Base-by-base conservation (phyloP, 2,113 vertebrate genomes). In the Deroptyus accipitrinus region DNA sequence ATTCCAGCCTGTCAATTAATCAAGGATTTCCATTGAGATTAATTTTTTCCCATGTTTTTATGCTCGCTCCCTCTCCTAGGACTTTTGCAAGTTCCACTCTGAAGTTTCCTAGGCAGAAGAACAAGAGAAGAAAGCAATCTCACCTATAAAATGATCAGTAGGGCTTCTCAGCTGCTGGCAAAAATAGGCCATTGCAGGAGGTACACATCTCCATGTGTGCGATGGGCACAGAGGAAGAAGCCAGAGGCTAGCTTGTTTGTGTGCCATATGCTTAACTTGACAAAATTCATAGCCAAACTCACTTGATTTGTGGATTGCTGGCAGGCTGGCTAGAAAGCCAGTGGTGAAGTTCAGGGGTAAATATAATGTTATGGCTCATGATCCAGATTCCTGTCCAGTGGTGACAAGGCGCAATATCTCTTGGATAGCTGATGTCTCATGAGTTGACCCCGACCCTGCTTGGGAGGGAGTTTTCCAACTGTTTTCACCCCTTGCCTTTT, bases 21-120 rank as follows among this genome's bases (percentile, higher is more conserved):
- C 81, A 92, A 85, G 92, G 86, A 96, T 97, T 97, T 97, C 94
- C 41, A 95, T 35, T 93, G 86, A 95, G 95, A 97, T 96, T 95
- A 92, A 93, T 89, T 95, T 95, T 96, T 95, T 93, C 94, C 88
- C 95, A 91, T 96, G 96, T 95, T 95, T 95, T 95, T 6, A 7
- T 69, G 59, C 23, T 76, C 1, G 1, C 5, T 78, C 35, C 19
- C 2, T 86, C n/a, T 85, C 61, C 27, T 52, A 83, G n/a, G 74
- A 66, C 13, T 83, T 37, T 59, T 80, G 30, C 67, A 74, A 69
- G 30, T 46, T 92, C 25, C 11, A 25, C 6, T 64, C 80, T 55
- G 46, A 82, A 44, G 33, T 44, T 79, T 61, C 37, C 33, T 89
- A 44, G 23, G 67, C 44, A 83, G 62, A 55, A 41, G 19, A 79